These are phyloP conservation scores for Aurelia sp. DNA, from an alignment of 30 jellyfish, hydroid and myxozoan species.

Conservation along the genomic window DNA sequence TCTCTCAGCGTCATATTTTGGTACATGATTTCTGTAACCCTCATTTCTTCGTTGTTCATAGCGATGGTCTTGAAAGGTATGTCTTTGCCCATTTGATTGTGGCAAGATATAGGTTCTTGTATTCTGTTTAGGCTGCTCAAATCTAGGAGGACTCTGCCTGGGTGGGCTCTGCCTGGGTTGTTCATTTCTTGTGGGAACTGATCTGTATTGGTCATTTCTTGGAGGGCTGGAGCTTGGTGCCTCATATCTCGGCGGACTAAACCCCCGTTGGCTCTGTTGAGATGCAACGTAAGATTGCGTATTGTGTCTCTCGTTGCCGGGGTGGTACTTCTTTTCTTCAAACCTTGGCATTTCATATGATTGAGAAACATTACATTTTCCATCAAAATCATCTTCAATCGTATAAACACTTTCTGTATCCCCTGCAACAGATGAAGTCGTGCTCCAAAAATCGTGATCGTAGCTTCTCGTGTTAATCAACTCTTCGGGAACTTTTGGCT, in stretches of 20 bases:
- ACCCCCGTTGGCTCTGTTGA: not conserved
- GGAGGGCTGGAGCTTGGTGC: not conserved
- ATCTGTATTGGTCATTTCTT: conserved; percentile 2
- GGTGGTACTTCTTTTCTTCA: not conserved
- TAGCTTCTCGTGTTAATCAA: conserved; percentile 18
- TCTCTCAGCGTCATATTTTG: conserved; percentile 8
- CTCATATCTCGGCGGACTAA: conserved; percentile 19
- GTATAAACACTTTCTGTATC: conserved; percentile 49
- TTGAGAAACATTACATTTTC: conserved; percentile 6
- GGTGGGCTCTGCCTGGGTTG: not conserved
- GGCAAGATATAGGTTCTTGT: conserved; percentile 8
- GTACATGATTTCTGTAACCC: not conserved
- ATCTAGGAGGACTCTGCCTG: conserved; percentile 1
- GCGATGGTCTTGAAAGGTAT: conserved; percentile 1
- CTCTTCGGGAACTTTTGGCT: conserved; percentile 47
- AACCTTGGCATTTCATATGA: conserved; percentile 25
- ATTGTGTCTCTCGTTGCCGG: not conserved
- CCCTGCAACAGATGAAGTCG: conserved; percentile 45
- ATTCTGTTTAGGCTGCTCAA: conserved; percentile 8
- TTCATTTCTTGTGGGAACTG: conserved; percentile 1
- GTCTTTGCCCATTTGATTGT: conserved; percentile 11
- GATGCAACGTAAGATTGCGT: not conserved
- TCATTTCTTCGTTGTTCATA: conserved; percentile 18
- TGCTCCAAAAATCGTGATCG: conserved; percentile 62
- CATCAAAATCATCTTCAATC: conserved; percentile 57